phyloP scores from a whole-genome alignment of 2,888 invertebrate species.

The Rambutsinella grinnellia region DNA sequence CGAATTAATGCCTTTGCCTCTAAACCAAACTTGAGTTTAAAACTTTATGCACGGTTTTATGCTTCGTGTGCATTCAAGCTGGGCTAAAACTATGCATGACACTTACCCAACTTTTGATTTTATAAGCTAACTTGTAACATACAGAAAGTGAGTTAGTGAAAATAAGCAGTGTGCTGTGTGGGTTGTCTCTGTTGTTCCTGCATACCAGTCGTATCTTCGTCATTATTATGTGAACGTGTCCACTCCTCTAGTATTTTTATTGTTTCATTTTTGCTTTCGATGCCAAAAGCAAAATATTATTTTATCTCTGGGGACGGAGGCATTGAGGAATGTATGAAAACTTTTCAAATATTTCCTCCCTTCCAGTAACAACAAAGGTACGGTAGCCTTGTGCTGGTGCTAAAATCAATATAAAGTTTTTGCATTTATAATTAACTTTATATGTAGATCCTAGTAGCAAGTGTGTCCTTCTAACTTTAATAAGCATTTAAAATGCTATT shows the following conservation, averaged over 20 bases:
- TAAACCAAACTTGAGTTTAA: slow-evolving; percentile 5
- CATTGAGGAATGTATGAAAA: no score
- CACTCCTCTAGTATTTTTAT: slow-evolving; percentile 1
- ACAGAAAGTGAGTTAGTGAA: slow-evolving; percentile 23
- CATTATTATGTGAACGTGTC: slow-evolving; percentile 8
- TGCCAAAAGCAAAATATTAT: slow-evolving; percentile 4
- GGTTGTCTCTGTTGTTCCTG: neutral
- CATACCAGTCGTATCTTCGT: slow-evolving; percentile 27
- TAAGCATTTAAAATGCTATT: no score
- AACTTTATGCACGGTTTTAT: neutral
- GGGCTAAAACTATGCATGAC: slow-evolving; percentile 25
- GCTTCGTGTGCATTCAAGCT: neutral
- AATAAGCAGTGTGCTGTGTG: slow-evolving; percentile 8
- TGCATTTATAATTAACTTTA: no score
- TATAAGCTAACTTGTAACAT: slow-evolving; percentile 4
- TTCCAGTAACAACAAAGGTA: no score
- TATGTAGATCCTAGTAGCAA: no score
- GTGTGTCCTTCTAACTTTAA: no score
- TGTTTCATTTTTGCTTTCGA: neutral
- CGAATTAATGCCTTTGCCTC: slow-evolving; percentile 1
- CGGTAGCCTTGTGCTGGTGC: no score
- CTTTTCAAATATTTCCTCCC: no score
- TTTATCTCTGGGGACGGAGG: no score
- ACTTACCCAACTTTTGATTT: neutral
- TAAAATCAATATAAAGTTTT: no score